These are phyloP conservation scores for Brachyptera risi DNA, from an alignment of 2,888 invertebrate genomes.

Conservation along the genomic window DNA sequence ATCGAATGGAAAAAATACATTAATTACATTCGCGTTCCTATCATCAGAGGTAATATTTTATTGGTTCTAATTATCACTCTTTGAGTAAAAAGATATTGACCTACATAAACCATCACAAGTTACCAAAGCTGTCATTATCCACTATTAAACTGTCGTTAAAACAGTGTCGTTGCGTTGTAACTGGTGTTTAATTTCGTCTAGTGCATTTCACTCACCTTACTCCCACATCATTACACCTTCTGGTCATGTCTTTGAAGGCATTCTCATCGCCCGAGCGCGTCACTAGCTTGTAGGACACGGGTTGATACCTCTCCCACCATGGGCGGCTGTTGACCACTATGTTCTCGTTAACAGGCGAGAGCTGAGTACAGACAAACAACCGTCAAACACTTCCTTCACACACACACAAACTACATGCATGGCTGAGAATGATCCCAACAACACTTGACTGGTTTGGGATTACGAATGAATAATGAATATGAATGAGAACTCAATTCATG, in stretches of 20 bases:
- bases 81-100: too few relatives aligned
- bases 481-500: too few relatives aligned
- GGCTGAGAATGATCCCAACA: too few relatives aligned
- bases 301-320: conserved; percentile 50
- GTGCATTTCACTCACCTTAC: conserved; percentile 39
- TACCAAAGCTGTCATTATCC: not conserved
- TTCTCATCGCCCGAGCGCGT: conserved; percentile 45
- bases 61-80: too few relatives aligned
- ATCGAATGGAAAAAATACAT: too few relatives aligned
- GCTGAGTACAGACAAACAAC: conserved; percentile 40
- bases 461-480: too few relatives aligned
- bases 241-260: conserved; percentile 47
- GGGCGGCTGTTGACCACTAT: conserved; percentile 41
- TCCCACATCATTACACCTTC: conserved; percentile 47
- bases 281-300: conserved; percentile 46
- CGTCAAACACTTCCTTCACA: not conserved
- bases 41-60: too few relatives aligned
- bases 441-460: too few relatives aligned
- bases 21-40: too few relatives aligned
- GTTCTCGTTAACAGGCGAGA: conserved; percentile 58
- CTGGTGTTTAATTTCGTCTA: not conserved
- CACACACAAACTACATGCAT: not conserved
- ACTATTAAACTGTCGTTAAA: too few relatives aligned
- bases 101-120: too few relatives aligned
- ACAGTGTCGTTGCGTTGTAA: too few relatives aligned